Percentiles rank a stretch among this genome's conserved stretches.
Conservation (phyloP, 2,113 vertebrate genomes). For the Glareola pratincola region DNA sequence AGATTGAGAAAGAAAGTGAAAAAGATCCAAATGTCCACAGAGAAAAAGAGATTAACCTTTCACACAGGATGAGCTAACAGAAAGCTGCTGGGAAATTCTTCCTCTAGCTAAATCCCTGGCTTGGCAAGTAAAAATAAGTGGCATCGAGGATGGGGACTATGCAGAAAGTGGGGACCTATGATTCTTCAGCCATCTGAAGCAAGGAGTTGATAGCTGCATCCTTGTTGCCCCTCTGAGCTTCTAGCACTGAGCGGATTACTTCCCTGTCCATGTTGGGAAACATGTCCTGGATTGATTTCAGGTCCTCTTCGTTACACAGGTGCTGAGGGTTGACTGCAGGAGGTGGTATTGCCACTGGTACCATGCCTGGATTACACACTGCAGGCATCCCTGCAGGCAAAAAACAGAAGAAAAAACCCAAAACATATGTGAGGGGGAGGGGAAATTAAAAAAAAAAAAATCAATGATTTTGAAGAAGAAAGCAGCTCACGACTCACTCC, state of each 20-base stretch:
- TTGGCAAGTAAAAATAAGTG: constrained; percentile 57
- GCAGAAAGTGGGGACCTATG: constrained; percentile 69
- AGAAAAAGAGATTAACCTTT: not conserved
- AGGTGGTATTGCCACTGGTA: constrained; percentile 84
- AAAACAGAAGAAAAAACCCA: not conserved
- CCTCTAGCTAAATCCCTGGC: constrained; percentile 70
- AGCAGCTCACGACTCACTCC: not conserved
- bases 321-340: constrained; percentile 77
- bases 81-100: constrained; percentile 49
- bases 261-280: constrained; percentile 95
- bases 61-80: constrained; percentile 22
- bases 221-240: constrained; percentile 91
- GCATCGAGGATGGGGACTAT: not conserved
- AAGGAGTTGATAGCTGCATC: constrained; percentile 95
- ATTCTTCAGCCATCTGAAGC: constrained; percentile 94
- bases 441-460: rapidly evolving
- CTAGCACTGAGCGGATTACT: constrained; percentile 92
- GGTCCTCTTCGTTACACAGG: constrained; percentile 85
- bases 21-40: constrained; percentile 8
- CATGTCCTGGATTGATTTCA: constrained; percentile 95
- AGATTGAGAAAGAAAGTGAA: constrained; percentile 7
- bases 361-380: constrained; percentile 89
- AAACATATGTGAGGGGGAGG: not conserved
- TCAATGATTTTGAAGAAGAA: not conserved
- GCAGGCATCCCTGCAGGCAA: constrained; percentile 81